Conservation (phyloP, 2,797 vertebrate genomes). For the Paratrypauchen microcephalus region DNA sequence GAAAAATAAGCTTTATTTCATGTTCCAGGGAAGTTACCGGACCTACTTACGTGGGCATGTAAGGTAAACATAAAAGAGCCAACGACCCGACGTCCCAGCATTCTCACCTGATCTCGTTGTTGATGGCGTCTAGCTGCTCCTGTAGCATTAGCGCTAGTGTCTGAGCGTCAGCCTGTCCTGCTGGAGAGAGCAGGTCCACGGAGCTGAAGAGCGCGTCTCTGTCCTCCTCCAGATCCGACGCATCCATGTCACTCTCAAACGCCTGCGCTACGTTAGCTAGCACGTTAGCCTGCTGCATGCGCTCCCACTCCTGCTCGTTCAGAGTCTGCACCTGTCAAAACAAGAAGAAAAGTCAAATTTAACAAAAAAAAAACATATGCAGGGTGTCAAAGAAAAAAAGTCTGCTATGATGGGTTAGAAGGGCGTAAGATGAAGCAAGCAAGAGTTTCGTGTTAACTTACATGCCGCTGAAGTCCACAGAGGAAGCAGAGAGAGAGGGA, state of each 20-base stretch:
- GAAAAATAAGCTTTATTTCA: no score
- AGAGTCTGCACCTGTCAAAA: conserved; percentile 89
- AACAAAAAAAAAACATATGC: not conserved
- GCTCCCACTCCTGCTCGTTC: conserved; percentile 98
- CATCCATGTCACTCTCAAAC: conserved; percentile 92
- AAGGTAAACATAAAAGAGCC: no score
- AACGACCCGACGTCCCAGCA: not conserved
- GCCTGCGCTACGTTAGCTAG: conserved; percentile 95
- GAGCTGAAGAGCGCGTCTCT: conserved; percentile 91
- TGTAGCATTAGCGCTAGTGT: conserved; percentile 97
- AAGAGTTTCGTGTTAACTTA: conserved; percentile 54
- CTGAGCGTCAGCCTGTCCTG: conserved; percentile 95
- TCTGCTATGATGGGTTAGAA: not conserved
- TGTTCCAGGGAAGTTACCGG: no score
- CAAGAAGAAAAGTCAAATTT: conserved; percentile 1
- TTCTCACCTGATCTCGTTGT: conserved; percentile 93
- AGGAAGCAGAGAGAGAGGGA: conserved; percentile 55
- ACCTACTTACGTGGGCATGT: no score
- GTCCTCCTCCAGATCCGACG: conserved; percentile 92
- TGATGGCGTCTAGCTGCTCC: conserved; percentile 97
- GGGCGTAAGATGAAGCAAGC: conserved; percentile 11
- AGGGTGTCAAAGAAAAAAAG: not conserved
- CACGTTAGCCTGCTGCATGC: conserved; percentile 95
- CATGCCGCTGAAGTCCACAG: conserved; percentile 71
- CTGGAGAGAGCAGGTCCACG: conserved; percentile 90